Evolutionary conservation across 2,888 invertebrate species (phyloP).

Genomic region (Pristionchus fissidentatus): DNA sequence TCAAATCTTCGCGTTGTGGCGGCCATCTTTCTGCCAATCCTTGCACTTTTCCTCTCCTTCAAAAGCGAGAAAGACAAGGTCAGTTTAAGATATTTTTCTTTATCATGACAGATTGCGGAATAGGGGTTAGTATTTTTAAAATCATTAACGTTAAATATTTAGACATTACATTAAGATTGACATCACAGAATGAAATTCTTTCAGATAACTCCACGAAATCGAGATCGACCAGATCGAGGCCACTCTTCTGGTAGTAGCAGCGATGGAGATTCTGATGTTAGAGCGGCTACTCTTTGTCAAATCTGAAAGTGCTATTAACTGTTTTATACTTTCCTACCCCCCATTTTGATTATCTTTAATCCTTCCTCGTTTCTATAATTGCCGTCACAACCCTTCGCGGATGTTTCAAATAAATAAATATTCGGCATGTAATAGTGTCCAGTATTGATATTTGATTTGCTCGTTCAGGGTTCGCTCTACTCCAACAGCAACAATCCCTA

Average conservation of each 20-base stretch:
- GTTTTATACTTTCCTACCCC: too few species aligned
- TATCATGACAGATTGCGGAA: too few species aligned
- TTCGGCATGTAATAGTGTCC: not conserved
- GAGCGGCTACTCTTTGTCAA: not conserved
- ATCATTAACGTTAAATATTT: too few species aligned
- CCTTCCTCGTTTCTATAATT: too few species aligned
- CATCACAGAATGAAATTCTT: not conserved
- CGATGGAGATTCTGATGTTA: not conserved
- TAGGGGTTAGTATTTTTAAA: too few species aligned
- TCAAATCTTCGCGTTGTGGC: constrained; percentile 86
- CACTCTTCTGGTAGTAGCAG: constrained; percentile 10
- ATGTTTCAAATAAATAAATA: too few species aligned
- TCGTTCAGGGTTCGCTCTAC: not conserved
- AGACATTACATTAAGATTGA: too few species aligned
- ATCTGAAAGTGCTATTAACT: not conserved
- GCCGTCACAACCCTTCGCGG: too few species aligned
- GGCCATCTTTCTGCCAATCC: constrained; percentile 89
- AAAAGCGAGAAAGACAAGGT: constrained; percentile 12
- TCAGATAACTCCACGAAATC: constrained; percentile 40
- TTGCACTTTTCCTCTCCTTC: constrained; percentile 51
- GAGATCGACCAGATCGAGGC: not conserved
- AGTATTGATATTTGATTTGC: not conserved
- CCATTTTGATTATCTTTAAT: too few species aligned
- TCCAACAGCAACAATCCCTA: constrained; percentile 23
- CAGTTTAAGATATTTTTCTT: not conserved